These are phyloP conservation scores for Hafferia zeledoni DNA, from an alignment of 2,797 vertebrate species.

Conservation along the genomic window DNA sequence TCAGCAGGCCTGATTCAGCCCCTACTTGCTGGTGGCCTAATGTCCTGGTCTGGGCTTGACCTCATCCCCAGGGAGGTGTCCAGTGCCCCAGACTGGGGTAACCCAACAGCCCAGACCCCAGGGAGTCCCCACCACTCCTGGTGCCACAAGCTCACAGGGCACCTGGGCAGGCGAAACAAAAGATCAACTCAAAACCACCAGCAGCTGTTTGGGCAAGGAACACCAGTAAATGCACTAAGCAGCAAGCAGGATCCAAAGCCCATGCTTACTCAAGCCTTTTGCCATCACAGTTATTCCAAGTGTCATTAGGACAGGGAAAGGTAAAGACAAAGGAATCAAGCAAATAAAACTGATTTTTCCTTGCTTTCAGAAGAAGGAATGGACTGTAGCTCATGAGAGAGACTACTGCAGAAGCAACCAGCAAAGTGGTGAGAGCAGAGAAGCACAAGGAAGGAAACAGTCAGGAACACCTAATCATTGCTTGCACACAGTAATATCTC, in stretches of 20 bases:
- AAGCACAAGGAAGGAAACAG: not conserved
- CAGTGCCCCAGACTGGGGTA: not conserved
- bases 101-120: rapidly evolving
- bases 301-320: not conserved
- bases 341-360: not conserved
- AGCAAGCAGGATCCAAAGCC: not conserved
- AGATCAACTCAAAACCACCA: not conserved
- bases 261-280: not conserved
- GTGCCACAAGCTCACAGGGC: not conserved
- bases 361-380: not conserved
- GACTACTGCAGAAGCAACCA: not conserved
- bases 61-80: not conserved
- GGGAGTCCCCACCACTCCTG: not conserved
- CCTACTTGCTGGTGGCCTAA: rapidly evolving
- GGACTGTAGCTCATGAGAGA: not conserved
- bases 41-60: not conserved
- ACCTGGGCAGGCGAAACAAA: not conserved
- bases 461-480: not conserved
- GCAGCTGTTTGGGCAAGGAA: not conserved
- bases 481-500: not conserved
- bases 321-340: not conserved
- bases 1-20: rapidly evolving
- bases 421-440: not conserved
- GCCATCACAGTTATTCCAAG: not conserved
- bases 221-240: not conserved